Evolutionary conservation across 1,140 invertebrate species (phyloP).

Genomic region (Cydia strobilella): DNA sequence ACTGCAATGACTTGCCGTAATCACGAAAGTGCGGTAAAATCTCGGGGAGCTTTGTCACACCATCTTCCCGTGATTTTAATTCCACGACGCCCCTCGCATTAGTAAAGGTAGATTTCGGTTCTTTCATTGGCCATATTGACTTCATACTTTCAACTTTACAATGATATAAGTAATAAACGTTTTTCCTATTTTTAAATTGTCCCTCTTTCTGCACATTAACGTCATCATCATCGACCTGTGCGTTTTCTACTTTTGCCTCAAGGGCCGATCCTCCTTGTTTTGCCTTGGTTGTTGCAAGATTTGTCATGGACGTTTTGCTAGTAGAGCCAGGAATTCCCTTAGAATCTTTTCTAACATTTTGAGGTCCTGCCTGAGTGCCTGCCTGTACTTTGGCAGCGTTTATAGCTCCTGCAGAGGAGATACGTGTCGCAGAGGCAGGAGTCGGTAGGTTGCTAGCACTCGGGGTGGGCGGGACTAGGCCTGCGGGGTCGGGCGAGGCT

Average conservation of each 20-base stretch:
- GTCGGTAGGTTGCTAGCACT: too few relatives aligned
- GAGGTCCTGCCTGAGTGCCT: too few relatives aligned
- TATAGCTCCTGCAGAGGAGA: too few relatives aligned
- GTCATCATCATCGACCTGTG: background rate
- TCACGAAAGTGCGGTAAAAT: background rate
- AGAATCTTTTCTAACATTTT: too few relatives aligned
- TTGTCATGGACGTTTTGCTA: background rate
- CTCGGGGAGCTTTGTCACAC: background rate
- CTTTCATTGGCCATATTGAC: background rate
- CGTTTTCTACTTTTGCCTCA: background rate
- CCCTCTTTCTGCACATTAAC: background rate
- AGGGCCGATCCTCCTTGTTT: background rate
- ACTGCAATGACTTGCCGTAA: background rate
- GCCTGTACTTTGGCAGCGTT: too few relatives aligned
- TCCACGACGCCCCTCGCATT: background rate
- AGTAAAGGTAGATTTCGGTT: background rate
- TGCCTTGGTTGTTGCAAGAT: background rate
- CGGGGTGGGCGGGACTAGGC: too few relatives aligned
- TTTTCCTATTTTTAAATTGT: background rate
- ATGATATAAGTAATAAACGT: conserved; percentile 6
- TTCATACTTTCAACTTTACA: background rate
- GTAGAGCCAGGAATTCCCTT: too few relatives aligned
- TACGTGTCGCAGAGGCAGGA: too few relatives aligned
- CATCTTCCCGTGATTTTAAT: background rate
- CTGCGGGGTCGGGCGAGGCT: too few relatives aligned